Evolutionary conservation across 2,888 invertebrate genomes (phyloP), one percentile per base, ranked within the genome.

Genomic region (Lamproptera curius): DNA sequence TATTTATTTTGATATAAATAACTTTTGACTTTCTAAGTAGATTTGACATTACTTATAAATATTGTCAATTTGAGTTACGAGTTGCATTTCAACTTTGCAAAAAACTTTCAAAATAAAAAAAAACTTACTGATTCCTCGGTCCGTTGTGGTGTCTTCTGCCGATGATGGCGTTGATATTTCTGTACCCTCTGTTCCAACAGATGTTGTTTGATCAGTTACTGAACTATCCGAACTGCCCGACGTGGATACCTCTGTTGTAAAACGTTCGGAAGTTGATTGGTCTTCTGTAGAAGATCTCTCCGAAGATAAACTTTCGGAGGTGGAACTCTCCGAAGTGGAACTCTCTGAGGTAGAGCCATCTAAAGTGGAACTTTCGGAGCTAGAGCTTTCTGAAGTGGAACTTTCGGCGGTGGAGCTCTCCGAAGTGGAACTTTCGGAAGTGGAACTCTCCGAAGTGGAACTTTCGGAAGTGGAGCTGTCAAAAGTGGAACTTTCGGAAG

Each of bases 281-380:
- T 54, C 47, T 54, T 59, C 60, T 0, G 53, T 16, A 2, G 51
- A 56, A n/a, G n/a, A n/a, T n/a, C n/a, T n/a, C n/a, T n/a, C n/a
- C n/a, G n/a, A n/a, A n/a, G n/a, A n/a, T n/a, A n/a, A n/a, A 14
- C 54, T 52, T 33, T 57, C 60, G 9, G 62, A 56, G 8, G 52
- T 51, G 28, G 47, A 45, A 36, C 41, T 51, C 8, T 44, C 37
- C n/a, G 45, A 36, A 39, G 15, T 39, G 1, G 37, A 26, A 23
- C 43, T 34, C 40, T 43, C 54, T n/a, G 58, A 59, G 8, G 39
- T 49, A 20, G 48, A 54, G 28, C 28, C 9, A 10, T 28, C 28
- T 8, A 8, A 28, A 9, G 9, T 28, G n/a, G 28, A 28, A 9
- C 28, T 28, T 28, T 28, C 28, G 2, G 28, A 5, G 2, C 10